These are phyloP conservation scores for Halesus radiatus DNA, from an alignment of 1,140 invertebrate species.

Conservation along the genomic window DNA sequence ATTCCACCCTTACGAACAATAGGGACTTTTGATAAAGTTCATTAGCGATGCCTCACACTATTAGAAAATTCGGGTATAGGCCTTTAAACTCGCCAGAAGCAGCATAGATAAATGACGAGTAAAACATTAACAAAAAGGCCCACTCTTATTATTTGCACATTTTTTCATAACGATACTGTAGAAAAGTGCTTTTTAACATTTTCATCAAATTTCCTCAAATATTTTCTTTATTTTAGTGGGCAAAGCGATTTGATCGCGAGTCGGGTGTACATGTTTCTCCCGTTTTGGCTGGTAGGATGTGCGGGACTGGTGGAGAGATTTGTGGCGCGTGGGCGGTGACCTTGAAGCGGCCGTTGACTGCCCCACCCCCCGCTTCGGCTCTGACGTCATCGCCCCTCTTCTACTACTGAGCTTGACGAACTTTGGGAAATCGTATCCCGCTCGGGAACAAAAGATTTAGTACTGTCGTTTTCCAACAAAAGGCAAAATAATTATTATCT, in stretches of 20 bases:
- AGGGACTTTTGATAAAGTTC: neutral
- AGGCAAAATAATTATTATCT: too few species aligned
- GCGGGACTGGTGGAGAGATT: neutral
- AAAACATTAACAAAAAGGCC: neutral
- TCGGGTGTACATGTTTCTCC: neutral
- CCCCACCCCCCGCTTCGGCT: neutral
- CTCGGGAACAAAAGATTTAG: too few species aligned
- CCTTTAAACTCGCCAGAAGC: conserved; percentile 10
- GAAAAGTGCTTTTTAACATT: too few species aligned
- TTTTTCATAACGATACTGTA: too few species aligned
- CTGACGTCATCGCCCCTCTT: conserved; percentile 20
- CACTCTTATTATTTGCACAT: too few species aligned
- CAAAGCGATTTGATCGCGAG: too few species aligned
- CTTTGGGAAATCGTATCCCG: neutral
- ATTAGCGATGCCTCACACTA: neutral
- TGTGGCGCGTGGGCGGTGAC: conserved; percentile 28
- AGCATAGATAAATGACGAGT: neutral
- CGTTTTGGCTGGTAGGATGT: neutral
- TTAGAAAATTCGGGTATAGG: conserved; percentile 31
- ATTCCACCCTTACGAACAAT: neutral
- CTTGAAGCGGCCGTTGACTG: conserved; percentile 40
- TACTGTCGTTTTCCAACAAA: too few species aligned
- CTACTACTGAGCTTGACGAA: neutral
- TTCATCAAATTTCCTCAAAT: too few species aligned
- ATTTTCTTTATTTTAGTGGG: too few species aligned